Conservation (phyloP, 2,113 vertebrate genomes). For the Murina feae region DNA sequence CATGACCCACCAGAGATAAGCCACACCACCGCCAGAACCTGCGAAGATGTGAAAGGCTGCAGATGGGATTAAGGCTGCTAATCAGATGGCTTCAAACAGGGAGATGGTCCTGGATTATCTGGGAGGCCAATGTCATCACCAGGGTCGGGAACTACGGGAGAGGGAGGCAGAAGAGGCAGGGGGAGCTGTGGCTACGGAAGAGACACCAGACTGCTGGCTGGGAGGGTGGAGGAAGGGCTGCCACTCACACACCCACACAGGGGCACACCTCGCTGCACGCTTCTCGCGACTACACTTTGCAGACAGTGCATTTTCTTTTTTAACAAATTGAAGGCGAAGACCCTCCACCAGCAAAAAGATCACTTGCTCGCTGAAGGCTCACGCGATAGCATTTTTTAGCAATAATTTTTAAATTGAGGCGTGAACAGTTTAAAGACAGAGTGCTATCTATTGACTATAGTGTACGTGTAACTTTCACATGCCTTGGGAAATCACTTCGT, state of each 20-base stretch:
- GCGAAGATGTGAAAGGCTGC: background rate
- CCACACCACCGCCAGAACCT: background rate
- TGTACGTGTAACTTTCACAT: background rate
- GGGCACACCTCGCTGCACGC: background rate
- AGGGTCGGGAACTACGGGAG: background rate
- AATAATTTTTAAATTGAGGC: too few relatives aligned
- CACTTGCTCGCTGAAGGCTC: background rate
- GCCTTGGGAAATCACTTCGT: background rate
- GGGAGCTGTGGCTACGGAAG: background rate
- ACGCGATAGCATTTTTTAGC: background rate
- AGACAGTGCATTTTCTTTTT: background rate
- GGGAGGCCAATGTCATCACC: background rate
- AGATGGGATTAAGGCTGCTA: background rate
- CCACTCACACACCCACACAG: fast-evolving
- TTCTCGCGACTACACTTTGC: background rate
- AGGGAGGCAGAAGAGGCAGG: background rate
- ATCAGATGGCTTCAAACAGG: background rate
- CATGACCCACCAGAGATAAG: background rate
- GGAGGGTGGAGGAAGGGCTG: background rate
- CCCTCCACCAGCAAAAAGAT: background rate
- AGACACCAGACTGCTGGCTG: background rate
- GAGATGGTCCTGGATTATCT: background rate
- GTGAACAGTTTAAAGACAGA: background rate
- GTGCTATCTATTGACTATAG: background rate
- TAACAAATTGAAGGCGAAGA: background rate